phyloP scores from a whole-genome alignment of 2,797 vertebrate genomes.

The Schizothorax lantsangensis region DNA sequence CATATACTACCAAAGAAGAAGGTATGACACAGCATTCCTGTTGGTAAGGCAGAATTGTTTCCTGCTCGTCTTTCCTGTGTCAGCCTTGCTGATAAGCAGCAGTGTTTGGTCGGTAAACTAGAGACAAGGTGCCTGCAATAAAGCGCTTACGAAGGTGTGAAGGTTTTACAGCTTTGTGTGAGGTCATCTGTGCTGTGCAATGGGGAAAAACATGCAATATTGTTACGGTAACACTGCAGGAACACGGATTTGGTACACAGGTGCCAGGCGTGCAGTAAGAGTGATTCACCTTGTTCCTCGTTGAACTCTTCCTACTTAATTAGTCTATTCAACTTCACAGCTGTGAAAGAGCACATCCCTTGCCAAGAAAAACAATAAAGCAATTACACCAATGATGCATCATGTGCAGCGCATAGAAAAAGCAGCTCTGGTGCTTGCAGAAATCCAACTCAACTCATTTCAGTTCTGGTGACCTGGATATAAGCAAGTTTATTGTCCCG shows the following conservation, averaged over 20 bases:
- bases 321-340: conserved; percentile 55
- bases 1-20: conserved; percentile 14
- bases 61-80: conserved; percentile 64
- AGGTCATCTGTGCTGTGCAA: conserved; percentile 59
- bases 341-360: conserved; percentile 43
- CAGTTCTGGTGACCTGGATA: conserved; percentile 56
- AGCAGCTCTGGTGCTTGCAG: conserved; percentile 33
- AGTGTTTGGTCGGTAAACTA: conserved; percentile 67
- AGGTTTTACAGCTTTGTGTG: conserved; percentile 67
- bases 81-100: conserved; percentile 69
- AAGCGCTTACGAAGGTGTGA: conserved; percentile 59
- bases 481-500: conserved; percentile 59
- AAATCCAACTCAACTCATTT: conserved; percentile 50
- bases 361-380: conserved; percentile 61
- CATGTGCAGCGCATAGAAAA: conserved; percentile 39
- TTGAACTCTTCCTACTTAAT: conserved; percentile 60
- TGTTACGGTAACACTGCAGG: conserved; percentile 72
- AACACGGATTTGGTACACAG: conserved; percentile 64
- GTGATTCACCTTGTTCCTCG: conserved; percentile 68
- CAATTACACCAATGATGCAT: conserved; percentile 57
- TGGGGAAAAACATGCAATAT: conserved; percentile 58
- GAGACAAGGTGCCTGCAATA: conserved; percentile 63
- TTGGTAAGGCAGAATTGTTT: conserved; percentile 53
- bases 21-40: conserved; percentile 31
- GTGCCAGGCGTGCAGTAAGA: conserved; percentile 72